Percentiles rank a stretch among this genome's conserved stretches.
These are phyloP conservation scores for Sorex fumeus DNA, from an alignment of 2,113 vertebrate species.

Conservation along the genomic window DNA sequence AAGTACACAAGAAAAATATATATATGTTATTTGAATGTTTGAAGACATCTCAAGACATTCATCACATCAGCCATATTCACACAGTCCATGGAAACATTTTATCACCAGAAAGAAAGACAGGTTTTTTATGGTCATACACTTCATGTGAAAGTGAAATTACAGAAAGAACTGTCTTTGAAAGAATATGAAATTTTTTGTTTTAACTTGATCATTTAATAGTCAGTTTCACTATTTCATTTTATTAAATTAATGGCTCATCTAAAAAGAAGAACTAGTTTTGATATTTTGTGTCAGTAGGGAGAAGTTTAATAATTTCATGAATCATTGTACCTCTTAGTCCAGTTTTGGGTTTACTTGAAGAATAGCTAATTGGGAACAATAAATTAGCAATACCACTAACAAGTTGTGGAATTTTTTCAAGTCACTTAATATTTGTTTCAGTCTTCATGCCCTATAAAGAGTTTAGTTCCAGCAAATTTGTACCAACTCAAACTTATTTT, in stretches of 20 bases:
- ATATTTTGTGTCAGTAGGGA: not conserved
- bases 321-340: not conserved
- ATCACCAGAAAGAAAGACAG: not conserved
- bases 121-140: not conserved
- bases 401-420: not conserved
- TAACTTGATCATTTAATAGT: conserved; percentile 13
- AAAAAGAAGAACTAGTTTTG: conserved; percentile 15
- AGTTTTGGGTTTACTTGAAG: not conserved
- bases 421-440: not conserved
- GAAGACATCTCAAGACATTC: not conserved
- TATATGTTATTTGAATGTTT: conserved; percentile 58
- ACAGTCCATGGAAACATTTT: not conserved
- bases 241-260: conserved; percentile 17
- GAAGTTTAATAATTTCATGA: conserved; percentile 15
- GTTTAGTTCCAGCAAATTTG: not conserved
- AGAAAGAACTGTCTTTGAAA: conserved; percentile 48
- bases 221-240: conserved; percentile 15
- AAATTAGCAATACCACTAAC: not conserved
- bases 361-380: not conserved
- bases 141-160: not conserved
- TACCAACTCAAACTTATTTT: not conserved
- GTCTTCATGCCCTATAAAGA: not conserved
- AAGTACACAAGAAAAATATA: conserved; percentile 53
- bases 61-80: conserved; percentile 39
- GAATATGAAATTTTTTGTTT: conserved; percentile 58